Percentiles rank a stretch among this genome's conserved stretches.
phyloP scores from a whole-genome alignment of 2,797 vertebrate species.

The Phataginus tetradactyla region DNA sequence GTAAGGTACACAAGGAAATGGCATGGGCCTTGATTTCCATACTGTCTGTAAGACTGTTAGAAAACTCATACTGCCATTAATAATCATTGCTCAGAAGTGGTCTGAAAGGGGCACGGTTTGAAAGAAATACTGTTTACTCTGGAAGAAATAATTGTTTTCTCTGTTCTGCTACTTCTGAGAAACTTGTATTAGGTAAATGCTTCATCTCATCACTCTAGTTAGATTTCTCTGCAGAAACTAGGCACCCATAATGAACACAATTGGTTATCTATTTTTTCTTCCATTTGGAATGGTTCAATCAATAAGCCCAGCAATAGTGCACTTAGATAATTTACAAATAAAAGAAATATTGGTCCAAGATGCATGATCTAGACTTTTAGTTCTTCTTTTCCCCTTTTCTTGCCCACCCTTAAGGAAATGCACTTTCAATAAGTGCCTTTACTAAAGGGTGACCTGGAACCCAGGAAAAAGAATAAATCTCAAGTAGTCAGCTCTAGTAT shows the following conservation, averaged over 20 bases:
- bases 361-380: not conserved
- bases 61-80: not conserved
- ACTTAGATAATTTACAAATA: not conserved
- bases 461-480: not conserved
- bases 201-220: not conserved
- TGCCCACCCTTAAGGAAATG: not conserved
- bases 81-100: not conserved
- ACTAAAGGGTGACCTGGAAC: not conserved
- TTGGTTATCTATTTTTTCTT: not conserved
- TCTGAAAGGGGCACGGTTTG: not conserved
- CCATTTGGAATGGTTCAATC: not conserved
- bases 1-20: not conserved
- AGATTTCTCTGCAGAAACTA: not conserved
- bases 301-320: not conserved
- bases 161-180: not conserved
- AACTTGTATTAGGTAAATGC: not conserved
- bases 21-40: not conserved
- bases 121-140: not conserved
- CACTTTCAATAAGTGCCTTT: not conserved
- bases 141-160: constrained; percentile 45
- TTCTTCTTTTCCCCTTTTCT: not conserved
- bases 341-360: not conserved
- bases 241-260: not conserved
- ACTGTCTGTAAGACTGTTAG: not conserved
- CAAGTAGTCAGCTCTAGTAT: not conserved